Percentiles rank a stretch among this genome's conserved stretches.
Evolutionary conservation across 2,888 invertebrate species (phyloP).

Genomic region (Crepidodera aurea): DNA sequence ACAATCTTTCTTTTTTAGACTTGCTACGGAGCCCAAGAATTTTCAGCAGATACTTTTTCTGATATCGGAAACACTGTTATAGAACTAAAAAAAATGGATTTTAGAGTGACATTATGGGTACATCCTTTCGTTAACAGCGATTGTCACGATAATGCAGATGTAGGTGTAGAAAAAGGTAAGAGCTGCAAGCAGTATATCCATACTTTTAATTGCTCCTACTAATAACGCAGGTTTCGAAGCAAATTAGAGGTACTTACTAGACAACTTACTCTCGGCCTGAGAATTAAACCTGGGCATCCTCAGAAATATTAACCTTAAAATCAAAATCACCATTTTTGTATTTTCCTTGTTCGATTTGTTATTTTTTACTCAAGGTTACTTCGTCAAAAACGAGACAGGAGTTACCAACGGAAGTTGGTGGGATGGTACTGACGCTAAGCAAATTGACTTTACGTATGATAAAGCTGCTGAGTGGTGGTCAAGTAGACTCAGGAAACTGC

Average conservation of each 20-base stretch:
- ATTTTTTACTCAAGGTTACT: too few species aligned
- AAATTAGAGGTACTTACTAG: too few species aligned
- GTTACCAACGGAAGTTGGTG: slow-evolving; percentile 63
- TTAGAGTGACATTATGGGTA: slow-evolving; percentile 82
- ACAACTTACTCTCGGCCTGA: too few species aligned
- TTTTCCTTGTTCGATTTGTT: too few species aligned
- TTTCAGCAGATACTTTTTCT: slow-evolving; percentile 71
- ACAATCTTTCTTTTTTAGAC: slow-evolving; percentile 31
- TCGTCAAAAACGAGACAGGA: slow-evolving; percentile 63
- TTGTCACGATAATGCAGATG: slow-evolving; percentile 59
- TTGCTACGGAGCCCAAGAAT: slow-evolving; percentile 63
- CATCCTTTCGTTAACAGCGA: slow-evolving; percentile 86
- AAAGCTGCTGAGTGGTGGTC: slow-evolving; percentile 70
- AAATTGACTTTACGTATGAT: slow-evolving; percentile 78
- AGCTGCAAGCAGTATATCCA: too few species aligned
- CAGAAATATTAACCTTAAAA: too few species aligned
- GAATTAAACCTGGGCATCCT: too few species aligned
- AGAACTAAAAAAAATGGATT: slow-evolving; percentile 71
- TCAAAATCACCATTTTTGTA: too few species aligned
- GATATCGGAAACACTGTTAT: slow-evolving; percentile 70
- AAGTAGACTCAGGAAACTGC: slow-evolving; percentile 64
- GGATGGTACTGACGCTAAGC: slow-evolving; percentile 66
- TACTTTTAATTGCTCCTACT: too few species aligned
- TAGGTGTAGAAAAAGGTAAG: slow-evolving; percentile 43
- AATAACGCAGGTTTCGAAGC: too few species aligned